phyloP scores from a whole-genome alignment of 2,888 invertebrate species.

The Hofmannophila pseudospretella region DNA sequence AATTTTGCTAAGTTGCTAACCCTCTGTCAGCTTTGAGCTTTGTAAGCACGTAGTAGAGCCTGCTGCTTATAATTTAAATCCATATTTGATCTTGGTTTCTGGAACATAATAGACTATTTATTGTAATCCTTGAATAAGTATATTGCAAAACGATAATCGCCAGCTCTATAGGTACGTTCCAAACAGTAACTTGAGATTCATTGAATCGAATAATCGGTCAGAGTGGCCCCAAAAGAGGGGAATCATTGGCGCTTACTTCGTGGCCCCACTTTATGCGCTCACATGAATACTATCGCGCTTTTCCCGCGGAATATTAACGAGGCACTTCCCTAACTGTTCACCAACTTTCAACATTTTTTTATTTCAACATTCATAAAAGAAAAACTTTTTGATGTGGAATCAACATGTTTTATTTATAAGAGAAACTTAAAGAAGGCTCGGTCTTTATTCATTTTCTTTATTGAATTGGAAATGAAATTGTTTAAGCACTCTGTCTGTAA shows the following conservation, averaged over 20 bases:
- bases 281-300: constrained; percentile 47
- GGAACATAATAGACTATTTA: no score
- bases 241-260: constrained; percentile 19
- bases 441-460: no score
- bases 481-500: no score
- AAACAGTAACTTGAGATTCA: constrained; percentile 3
- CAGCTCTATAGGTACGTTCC: neutral
- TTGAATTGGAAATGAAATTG: no score
- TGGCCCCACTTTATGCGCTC: constrained; percentile 33
- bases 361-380: constrained; percentile 14
- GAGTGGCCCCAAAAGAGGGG: neutral
- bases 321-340: constrained; percentile 39
- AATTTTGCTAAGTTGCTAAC: no score
- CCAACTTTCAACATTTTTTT: constrained; percentile 37
- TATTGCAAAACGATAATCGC: neutral
- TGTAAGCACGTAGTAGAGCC: no score
- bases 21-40: no score
- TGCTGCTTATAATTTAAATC: no score
- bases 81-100: neutral
- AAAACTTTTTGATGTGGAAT: no score
- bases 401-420: neutral
- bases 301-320: constrained; percentile 46
- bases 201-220: constrained; percentile 7
- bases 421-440: no score
- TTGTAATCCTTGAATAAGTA: no score